Base-by-base conservation (phyloP, 2,113 vertebrate species). In the Stictonetta naevosa region DNA sequence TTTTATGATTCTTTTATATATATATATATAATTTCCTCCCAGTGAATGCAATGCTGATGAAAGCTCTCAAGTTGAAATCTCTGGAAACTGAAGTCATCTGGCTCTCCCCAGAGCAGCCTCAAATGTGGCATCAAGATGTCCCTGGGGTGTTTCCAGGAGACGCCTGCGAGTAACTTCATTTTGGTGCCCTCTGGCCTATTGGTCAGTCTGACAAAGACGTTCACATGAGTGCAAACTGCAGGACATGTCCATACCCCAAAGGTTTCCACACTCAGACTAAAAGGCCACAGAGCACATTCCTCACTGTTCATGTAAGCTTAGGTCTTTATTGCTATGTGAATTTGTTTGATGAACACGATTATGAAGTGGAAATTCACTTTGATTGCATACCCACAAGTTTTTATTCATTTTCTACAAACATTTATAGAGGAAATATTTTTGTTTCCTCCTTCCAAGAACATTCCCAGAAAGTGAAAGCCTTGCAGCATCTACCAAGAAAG, bases 401-500 rank as follows among this genome's bases (percentile, higher is more conserved):
- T 92, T 79, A 93, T 86, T 89, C 7, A 85, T 82, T 95, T 97
- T 58, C 91, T 67, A 69, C 83, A 88, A 92, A 73, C 5, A 76
- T 90, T 94, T 80, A 59, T 62, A 87, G 62, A 82, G 71, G 44
- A 93, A 94, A 75, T 62, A 33, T 63, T 92, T 92, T 92, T 91
- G 29, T 73, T 87, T 92, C 58, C 50, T 88, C 34, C 28, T 62
- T 89, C 71, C 88, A 94, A 92, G 25, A 92, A 23, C 10, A 6
- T 82, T 94, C 44, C 50, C 91, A 77, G 77, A 91, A 94, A 90
- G 56, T 59, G 26, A n/a, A 78, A 86, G 50, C 68, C 76, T 94
- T 92, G 63, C 66, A 76, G 46, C 64, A 75, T 58, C 80, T 92
- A 84, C 64, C 69, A 56, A 82, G 83, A 94, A 88, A 81, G 20